A percentile compares a stretch with the other conserved stretches of the same genome.
Conservation (phyloP, 2,888 invertebrate species). For the Clostera curtula region DNA sequence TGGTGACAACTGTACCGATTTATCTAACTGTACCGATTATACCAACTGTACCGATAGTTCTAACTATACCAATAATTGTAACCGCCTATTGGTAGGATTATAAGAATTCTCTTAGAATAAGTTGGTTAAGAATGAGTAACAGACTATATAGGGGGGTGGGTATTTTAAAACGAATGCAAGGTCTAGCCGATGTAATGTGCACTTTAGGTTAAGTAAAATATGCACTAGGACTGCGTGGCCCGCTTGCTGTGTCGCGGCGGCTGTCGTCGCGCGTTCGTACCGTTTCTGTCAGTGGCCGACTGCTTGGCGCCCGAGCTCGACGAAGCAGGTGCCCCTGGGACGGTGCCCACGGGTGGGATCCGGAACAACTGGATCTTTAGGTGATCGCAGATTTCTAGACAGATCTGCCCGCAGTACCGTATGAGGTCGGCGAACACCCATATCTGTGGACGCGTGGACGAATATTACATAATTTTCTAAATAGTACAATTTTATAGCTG, state of each 20-base stretch:
- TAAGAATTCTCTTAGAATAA: too few relatives aligned
- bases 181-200: too few relatives aligned
- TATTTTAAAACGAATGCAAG: too few relatives aligned
- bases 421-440: constrained; percentile 90
- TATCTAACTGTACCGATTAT: too few relatives aligned
- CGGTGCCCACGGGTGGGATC: constrained; percentile 79
- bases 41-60: too few relatives aligned
- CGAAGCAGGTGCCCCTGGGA: constrained; percentile 30
- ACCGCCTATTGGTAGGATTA: too few relatives aligned
- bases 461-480: background rate
- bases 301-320: constrained; percentile 14
- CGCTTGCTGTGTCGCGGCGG: constrained; percentile 14
- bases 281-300: constrained; percentile 44
- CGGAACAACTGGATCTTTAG: constrained; percentile 90
- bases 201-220: too few relatives aligned
- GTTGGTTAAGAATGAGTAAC: too few relatives aligned
- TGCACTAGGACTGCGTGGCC: constrained; percentile 3
- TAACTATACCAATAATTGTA: too few relatives aligned
- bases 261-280: constrained; percentile 50
- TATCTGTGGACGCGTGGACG: constrained; percentile 70
- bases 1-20: too few relatives aligned
- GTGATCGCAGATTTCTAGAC: constrained; percentile 92
- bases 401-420: constrained; percentile 89
- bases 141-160: too few relatives aligned
- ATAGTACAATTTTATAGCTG: too few relatives aligned